phyloP scores from a whole-genome alignment of 2,113 vertebrate species.

The Puffinus mauretanicus region DNA sequence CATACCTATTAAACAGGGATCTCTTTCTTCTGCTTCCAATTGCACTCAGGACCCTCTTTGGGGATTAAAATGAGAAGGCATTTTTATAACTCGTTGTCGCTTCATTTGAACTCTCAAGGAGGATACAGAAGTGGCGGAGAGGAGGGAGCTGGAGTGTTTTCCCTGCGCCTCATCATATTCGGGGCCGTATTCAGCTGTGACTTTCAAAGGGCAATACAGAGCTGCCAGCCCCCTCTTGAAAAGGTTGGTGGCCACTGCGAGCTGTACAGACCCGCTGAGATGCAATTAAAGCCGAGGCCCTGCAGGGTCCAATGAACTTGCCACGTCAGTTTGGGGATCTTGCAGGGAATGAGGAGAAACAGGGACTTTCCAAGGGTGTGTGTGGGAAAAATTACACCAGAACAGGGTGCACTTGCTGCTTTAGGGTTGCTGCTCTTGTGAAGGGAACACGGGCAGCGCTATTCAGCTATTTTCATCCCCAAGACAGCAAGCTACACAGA shows the following conservation, averaged over 20 bases:
- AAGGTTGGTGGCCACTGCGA: background rate
- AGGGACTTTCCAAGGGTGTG: background rate
- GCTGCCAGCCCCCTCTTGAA: background rate
- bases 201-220: background rate
- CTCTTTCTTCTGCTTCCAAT: background rate
- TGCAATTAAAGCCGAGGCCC: background rate
- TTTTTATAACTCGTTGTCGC: rapidly evolving
- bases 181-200: background rate
- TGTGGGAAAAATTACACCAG: background rate
- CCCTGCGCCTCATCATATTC: background rate
- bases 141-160: background rate
- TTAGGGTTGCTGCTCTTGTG: background rate
- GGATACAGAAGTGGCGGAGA: background rate
- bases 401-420: background rate
- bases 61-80: background rate
- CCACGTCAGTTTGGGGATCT: background rate
- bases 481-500: background rate
- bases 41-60: background rate
- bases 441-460: background rate
- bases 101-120: background rate
- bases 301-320: background rate
- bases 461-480: background rate
- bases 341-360: background rate
- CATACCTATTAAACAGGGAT: background rate
- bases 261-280: background rate